Conservation (phyloP, 64 coral and sea anemone species). For the Montipora sp. region DNA sequence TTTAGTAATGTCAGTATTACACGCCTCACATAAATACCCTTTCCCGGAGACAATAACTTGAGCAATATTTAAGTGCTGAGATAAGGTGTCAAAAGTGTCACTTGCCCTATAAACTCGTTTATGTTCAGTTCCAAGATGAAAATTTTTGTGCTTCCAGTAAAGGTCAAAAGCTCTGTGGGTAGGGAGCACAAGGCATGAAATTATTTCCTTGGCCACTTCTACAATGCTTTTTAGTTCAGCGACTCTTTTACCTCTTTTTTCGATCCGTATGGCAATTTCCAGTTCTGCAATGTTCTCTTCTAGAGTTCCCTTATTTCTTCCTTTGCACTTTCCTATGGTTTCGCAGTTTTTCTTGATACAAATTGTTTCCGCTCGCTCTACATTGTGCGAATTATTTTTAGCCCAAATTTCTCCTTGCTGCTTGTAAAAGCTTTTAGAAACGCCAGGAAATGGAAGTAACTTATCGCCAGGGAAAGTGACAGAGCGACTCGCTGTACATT, state of each 20-base stretch:
- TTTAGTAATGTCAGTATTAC: conserved; percentile 45
- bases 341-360: conserved; percentile 25
- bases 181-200: conserved; percentile 41
- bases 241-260: conserved; percentile 33
- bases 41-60: conserved; percentile 63
- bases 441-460: conserved; percentile 30
- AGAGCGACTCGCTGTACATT: conserved; percentile 9
- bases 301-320: conserved; percentile 38
- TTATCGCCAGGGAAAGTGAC: conserved; percentile 6
- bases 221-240: conserved; percentile 43
- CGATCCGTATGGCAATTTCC: conserved; percentile 10
- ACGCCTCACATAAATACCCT: conserved; percentile 60
- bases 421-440: conserved; percentile 47
- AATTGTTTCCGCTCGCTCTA: conserved; percentile 5
- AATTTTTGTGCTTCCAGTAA: conserved; percentile 68
- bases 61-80: conserved; percentile 63
- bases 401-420: conserved; percentile 32
- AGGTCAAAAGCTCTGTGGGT: conserved; percentile 32
- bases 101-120: conserved; percentile 49
- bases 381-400: conserved; percentile 26
- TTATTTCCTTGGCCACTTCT: conserved; percentile 32
- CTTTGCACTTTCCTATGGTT: conserved; percentile 13
- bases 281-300: conserved; percentile 42
- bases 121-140: conserved; percentile 20
- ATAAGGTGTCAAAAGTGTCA: conserved; percentile 51